Evolutionary conservation across 2,113 vertebrate genomes (phyloP).

Genomic region (Nestor notabilis): DNA sequence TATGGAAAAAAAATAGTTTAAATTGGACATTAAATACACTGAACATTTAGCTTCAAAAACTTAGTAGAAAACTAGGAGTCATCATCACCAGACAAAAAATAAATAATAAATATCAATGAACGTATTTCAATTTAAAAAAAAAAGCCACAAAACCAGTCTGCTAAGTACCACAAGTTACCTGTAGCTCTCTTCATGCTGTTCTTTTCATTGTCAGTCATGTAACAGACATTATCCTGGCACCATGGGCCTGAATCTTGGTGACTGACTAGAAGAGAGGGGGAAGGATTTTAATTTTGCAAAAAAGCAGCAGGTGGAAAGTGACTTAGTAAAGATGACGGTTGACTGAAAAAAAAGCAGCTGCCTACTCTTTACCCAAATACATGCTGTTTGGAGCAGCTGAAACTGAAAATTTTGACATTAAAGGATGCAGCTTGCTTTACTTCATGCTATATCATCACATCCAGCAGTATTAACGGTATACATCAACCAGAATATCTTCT

Average conservation of each 20-base stretch:
- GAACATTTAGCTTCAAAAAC: not conserved
- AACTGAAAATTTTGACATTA: not conserved
- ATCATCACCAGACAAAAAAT: not conserved
- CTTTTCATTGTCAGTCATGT: not conserved
- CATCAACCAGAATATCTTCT: not conserved
- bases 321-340: constrained; percentile 4
- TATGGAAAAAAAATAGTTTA: not conserved
- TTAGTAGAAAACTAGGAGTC: not conserved
- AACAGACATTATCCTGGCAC: not conserved
- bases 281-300: not conserved
- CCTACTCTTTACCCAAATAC: constrained; percentile 24
- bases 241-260: not conserved
- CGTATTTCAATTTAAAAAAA: not conserved
- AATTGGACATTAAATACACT: not conserved
- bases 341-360: not conserved
- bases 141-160: not conserved
- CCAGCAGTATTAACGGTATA: not conserved
- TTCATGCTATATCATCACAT: not conserved
- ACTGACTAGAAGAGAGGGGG: not conserved
- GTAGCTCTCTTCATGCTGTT: not conserved
- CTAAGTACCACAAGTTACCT: not conserved
- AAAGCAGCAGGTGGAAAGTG: not conserved
- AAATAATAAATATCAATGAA: not conserved
- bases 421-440: not conserved
- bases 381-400: not conserved